Evolutionary conservation across 2,888 invertebrate species (phyloP).

Genomic region (Lottia gigantea): DNA sequence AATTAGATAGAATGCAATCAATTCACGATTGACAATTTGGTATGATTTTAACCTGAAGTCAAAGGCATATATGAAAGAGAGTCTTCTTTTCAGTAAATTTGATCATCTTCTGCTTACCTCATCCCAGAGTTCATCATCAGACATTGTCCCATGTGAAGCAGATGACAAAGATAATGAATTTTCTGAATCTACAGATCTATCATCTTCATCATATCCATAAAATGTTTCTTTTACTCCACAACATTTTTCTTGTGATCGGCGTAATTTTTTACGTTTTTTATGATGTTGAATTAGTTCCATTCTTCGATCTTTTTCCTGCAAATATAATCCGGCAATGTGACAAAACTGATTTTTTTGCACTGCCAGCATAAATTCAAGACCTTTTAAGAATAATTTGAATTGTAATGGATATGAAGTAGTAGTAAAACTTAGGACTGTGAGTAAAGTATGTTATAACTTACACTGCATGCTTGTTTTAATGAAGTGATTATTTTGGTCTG

Average conservation of each 20-base stretch:
- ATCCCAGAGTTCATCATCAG: conserved; percentile 59
- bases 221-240: conserved; percentile 51
- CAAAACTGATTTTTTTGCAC: too few relatives aligned
- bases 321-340: conserved; percentile 11
- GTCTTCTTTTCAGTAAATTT: too few relatives aligned
- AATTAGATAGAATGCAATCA: too few relatives aligned
- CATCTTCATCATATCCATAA: conserved; percentile 58
- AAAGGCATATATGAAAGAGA: too few relatives aligned
- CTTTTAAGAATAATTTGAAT: too few relatives aligned
- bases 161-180: conserved; percentile 47
- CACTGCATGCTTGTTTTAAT: conserved; percentile 50
- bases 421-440: too few relatives aligned
- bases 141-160: conserved; percentile 49
- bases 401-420: too few relatives aligned
- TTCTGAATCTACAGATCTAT: conserved; percentile 57
- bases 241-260: conserved; percentile 48
- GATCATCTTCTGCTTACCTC: conserved; percentile 42
- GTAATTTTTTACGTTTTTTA: conserved; percentile 46
- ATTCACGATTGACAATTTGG: too few relatives aligned
- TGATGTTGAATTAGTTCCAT: conserved; percentile 62
- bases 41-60: too few relatives aligned
- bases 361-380: too few relatives aligned
- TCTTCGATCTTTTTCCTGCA: conserved; percentile 64
- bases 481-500: conserved; percentile 48
- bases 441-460: conserved; percentile 29